Percentiles rank a stretch among this genome's conserved stretches.
phyloP scores from a whole-genome alignment of 2,113 vertebrate genomes.

The Ascaphus truei region DNA sequence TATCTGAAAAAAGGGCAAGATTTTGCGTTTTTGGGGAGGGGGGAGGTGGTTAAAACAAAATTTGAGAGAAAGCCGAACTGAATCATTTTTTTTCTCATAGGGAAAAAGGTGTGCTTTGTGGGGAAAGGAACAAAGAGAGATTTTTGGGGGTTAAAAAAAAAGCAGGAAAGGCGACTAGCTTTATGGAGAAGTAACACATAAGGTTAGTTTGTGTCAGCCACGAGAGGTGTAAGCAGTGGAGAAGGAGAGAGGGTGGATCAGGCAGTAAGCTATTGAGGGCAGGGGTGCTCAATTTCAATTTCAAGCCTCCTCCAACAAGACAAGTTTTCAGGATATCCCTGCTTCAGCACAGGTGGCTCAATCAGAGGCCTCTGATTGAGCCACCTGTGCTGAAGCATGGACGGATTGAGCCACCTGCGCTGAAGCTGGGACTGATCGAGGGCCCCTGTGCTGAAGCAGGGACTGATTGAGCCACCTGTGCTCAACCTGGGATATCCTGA shows the following conservation, averaged over 20 bases:
- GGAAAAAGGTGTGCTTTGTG: slow-evolving; percentile 20
- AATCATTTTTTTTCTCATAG: too few relatives aligned
- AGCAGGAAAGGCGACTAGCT: slow-evolving; percentile 61
- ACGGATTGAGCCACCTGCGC: too few relatives aligned
- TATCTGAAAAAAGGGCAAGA: slow-evolving; percentile 95
- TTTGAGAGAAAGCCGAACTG: slow-evolving; percentile 49
- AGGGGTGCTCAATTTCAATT: too few relatives aligned
- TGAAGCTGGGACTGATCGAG: too few relatives aligned
- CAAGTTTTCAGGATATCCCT: too few relatives aligned
- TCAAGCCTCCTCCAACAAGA: too few relatives aligned
- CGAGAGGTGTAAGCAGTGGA: slow-evolving; percentile 47
- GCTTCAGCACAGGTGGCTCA: too few relatives aligned
- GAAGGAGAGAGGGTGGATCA: slow-evolving; percentile 57
- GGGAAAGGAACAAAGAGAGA: slow-evolving; percentile 50
- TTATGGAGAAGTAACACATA: slow-evolving; percentile 62
- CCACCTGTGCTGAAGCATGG: too few relatives aligned
- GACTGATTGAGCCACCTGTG: too few relatives aligned
- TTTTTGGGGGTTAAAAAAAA: slow-evolving; percentile 32
- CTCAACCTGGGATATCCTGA: too few relatives aligned
- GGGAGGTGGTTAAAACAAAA: slow-evolving; percentile 40
- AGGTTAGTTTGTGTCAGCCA: slow-evolving; percentile 64
- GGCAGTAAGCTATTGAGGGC: slow-evolving; percentile 50
- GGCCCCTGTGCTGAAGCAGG: too few relatives aligned
- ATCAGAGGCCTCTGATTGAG: too few relatives aligned
- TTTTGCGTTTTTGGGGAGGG: slow-evolving; percentile 62